Percentiles rank a stretch among this genome's conserved stretches.
Evolutionary conservation across 2,113 vertebrate genomes (phyloP).

Genomic region (Tragelaphus strepsiceros): DNA sequence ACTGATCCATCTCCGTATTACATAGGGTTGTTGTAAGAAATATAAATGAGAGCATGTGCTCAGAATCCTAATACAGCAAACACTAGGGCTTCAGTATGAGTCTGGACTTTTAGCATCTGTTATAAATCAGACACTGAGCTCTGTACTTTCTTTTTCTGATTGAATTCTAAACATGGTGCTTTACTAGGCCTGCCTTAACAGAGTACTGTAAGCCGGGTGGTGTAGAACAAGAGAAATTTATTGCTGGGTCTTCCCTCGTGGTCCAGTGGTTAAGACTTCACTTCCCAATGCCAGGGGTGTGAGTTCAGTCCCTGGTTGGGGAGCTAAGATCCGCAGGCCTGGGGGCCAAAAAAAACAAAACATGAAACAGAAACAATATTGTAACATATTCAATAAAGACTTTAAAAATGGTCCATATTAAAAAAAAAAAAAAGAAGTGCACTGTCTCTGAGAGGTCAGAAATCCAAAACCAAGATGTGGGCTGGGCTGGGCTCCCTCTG

Average conservation of each 20-base stretch:
- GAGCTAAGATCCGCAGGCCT: not conserved
- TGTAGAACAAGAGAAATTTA: not conserved
- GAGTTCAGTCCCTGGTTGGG: not conserved
- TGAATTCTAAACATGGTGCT: not conserved
- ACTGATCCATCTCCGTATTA: not conserved
- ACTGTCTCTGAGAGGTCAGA: not conserved
- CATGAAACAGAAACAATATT: not conserved
- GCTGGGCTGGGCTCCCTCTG: not conserved
- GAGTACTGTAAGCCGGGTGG: not conserved
- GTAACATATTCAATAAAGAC: not conserved
- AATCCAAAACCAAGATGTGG: not conserved
- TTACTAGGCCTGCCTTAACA: not conserved
- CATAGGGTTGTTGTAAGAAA: not conserved
- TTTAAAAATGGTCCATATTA: not conserved
- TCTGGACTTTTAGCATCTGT: not conserved
- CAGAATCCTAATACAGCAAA: not conserved
- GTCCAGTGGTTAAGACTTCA: not conserved
- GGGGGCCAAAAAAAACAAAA: not conserved
- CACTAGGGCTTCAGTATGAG: not conserved
- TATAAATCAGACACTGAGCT: not conserved
- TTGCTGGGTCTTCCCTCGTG: not conserved
- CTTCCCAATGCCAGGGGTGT: not conserved
- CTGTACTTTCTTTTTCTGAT: not conserved
- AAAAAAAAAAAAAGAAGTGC: not conserved
- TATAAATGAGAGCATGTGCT: not conserved